Evolutionary conservation across 2,113 vertebrate genomes (phyloP).

Genomic region (Bolborhynchus lineola): DNA sequence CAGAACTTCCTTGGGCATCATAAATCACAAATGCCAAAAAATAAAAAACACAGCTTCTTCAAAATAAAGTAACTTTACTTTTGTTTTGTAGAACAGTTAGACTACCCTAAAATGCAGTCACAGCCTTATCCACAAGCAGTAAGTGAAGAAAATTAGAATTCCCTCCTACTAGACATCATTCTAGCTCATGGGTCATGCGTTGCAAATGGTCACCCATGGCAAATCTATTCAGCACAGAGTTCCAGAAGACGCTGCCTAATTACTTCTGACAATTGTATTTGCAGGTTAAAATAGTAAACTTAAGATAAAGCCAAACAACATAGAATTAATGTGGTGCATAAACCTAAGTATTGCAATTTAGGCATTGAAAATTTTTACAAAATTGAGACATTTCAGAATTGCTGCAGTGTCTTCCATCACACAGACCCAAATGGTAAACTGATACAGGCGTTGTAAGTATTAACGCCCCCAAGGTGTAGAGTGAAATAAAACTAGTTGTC

Average conservation of each 20-base stretch:
- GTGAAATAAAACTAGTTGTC: neutral
- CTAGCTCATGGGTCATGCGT: too few relatives aligned
- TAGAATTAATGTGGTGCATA: neutral
- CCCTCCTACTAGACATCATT: neutral
- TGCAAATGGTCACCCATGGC: neutral
- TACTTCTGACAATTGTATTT: neutral
- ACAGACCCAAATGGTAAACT: neutral
- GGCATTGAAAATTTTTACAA: neutral
- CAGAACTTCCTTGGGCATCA: neutral
- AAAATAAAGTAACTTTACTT: neutral
- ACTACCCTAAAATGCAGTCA: neutral
- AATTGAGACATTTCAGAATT: neutral
- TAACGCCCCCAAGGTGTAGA: neutral
- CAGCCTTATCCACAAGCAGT: neutral
- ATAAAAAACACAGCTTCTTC: fast-evolving
- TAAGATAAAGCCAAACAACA: neutral
- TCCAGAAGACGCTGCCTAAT: neutral
- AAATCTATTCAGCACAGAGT: neutral
- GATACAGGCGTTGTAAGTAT: neutral
- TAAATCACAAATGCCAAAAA: neutral
- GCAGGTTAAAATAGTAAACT: neutral
- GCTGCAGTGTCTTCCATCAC: neutral
- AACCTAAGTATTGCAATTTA: neutral
- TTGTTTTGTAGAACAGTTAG: neutral
- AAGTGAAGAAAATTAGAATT: neutral